A percentile compares a stretch with the other conserved stretches of the same genome.
Evolutionary conservation across 2,888 invertebrate genomes (phyloP).

Genomic region (Lypha dubia): DNA sequence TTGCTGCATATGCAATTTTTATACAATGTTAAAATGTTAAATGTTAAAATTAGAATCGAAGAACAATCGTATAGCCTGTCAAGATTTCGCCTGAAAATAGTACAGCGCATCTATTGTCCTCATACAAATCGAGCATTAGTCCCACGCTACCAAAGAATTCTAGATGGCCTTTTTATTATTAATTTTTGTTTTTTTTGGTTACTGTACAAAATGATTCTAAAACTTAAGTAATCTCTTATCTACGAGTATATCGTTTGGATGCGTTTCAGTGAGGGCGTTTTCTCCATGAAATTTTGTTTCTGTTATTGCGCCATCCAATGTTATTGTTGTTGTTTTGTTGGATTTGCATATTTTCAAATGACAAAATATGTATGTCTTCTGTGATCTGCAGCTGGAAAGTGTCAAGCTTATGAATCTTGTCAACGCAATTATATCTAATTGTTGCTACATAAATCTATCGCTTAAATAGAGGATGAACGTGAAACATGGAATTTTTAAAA

Average conservation of each 20-base stretch:
- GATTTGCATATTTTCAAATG: constrained; percentile 63
- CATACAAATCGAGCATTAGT: not conserved
- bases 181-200: not conserved
- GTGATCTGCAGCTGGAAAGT: constrained; percentile 70
- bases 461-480: constrained; percentile 67
- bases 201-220: constrained; percentile 1
- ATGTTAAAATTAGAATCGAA: not conserved
- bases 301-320: not conserved
- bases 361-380: constrained; percentile 62
- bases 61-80: not conserved
- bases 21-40: not conserved
- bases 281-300: constrained; percentile 16
- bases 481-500: constrained; percentile 66
- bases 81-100: not conserved
- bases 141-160: constrained; percentile 11
- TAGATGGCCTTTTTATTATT: not conserved
- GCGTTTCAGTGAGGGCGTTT: constrained; percentile 58
- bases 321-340: constrained; percentile 16
- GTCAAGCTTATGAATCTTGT: constrained; percentile 71
- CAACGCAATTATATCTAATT: constrained; percentile 72
- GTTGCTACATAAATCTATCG: constrained; percentile 71
- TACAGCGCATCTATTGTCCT: not conserved
- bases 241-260: not conserved
- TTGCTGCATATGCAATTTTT: too few species aligned
- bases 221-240: constrained; percentile 39